These are phyloP conservation scores for Ectropis grisescens DNA, from an alignment of 1,140 invertebrate genomes.

Conservation along the genomic window DNA sequence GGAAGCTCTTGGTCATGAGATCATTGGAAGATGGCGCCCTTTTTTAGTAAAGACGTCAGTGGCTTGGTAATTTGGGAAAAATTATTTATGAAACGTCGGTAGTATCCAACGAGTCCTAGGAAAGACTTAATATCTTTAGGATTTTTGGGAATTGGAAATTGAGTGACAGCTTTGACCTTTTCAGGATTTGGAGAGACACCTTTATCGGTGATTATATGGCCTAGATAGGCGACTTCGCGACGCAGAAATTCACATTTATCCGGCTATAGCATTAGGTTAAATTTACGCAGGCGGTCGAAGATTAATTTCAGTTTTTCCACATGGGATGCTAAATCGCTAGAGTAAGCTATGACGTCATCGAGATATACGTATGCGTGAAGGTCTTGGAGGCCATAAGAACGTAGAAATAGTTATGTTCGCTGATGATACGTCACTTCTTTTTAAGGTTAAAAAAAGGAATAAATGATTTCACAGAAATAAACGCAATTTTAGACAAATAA, in stretches of 20 bases:
- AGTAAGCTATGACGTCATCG: constrained; percentile 37
- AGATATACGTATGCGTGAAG: constrained; percentile 32
- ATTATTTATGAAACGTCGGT: background rate
- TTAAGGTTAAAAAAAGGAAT: no score
- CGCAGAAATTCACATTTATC: constrained; percentile 63
- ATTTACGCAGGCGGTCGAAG: constrained; percentile 34
- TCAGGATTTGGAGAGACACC: background rate
- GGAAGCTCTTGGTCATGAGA: background rate
- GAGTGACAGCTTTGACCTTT: background rate
- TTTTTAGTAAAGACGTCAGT: background rate
- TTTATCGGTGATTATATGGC: background rate
- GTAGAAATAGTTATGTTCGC: no score
- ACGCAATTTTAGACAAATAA: no score
- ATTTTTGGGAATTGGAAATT: background rate
- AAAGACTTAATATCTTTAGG: background rate
- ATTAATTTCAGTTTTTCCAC: constrained; percentile 38
- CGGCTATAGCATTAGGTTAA: constrained; percentile 55
- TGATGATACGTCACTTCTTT: no score
- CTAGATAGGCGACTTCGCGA: constrained; percentile 40
- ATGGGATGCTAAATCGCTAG: constrained; percentile 35
- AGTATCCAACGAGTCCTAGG: background rate
- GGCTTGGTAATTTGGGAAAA: background rate
- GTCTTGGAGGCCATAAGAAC: constrained; percentile 13
- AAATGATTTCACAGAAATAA: no score
- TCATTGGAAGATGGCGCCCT: background rate